Base-by-base conservation (phyloP, 2,888 invertebrate species). In the Protonemura montana region DNA sequence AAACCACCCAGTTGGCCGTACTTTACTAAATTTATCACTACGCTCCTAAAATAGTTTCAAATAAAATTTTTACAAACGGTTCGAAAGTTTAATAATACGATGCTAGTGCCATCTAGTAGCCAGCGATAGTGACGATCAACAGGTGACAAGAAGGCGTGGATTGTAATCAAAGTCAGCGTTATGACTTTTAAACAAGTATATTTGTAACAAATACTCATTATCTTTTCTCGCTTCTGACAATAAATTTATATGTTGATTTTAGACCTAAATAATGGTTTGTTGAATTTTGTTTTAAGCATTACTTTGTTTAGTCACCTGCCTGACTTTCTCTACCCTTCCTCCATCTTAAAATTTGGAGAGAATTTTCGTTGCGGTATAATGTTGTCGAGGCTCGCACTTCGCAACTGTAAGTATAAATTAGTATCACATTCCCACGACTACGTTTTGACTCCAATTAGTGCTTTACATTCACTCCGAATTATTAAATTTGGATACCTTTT, bases 341-440 rank as follows among this genome's bases (percentile, higher is more conserved):
- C 84, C 84, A 84, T 84, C 84, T 84, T 84, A 26, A 42, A 59
- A 76, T 84, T 84, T 26, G 25, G 59, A 84, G 59, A n/a, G 29
- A 26, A 59, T 26, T 27, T 59, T 84, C 42, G n/a, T 89, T 89
- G 89, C 88, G 89, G 88, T 89, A 94, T 93, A 92, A 95, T 95
- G 95, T 92, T 95, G 91, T 95, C 95, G 89, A 94, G 95, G 90
- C 93, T 94, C 91, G 93, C 94, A 91, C 92, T 94, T 91, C 93
- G 94, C 91, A 93, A 94, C 93, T 94, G 95, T 95, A 93, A 91
- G 92, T 91, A 27, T 27, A 59, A 76, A 28, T 1, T 82, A n/a
- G n/a, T n/a, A n/a, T n/a, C 42, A 82, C 5, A 10, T 41, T 41
- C 10, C 25, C 16, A 25, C 78, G 76, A 35, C 35, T 35, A 35